Percentiles rank a stretch among this genome's conserved stretches.
phyloP scores from a whole-genome alignment of 2,888 invertebrate species.

The Peribatodes rhomboidaria region DNA sequence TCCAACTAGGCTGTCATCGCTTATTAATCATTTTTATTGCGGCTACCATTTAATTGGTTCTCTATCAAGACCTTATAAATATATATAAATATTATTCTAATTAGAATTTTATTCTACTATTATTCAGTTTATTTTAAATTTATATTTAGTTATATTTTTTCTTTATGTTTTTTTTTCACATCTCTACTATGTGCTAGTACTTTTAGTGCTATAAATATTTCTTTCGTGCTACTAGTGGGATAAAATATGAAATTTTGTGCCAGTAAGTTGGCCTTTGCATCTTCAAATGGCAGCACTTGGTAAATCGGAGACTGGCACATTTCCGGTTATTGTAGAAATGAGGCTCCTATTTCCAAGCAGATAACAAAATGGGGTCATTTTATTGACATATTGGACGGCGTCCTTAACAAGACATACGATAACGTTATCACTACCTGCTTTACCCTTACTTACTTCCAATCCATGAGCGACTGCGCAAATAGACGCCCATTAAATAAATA shows the following conservation, averaged over 20 bases:
- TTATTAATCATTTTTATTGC: too few species aligned
- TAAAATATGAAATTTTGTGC: neutral
- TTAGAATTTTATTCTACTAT: too few species aligned
- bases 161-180: too few species aligned
- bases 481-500: too few species aligned
- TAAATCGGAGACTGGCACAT: constrained; percentile 41
- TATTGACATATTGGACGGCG: constrained; percentile 45
- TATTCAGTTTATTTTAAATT: too few species aligned
- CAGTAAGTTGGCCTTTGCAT: constrained; percentile 15
- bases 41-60: too few species aligned
- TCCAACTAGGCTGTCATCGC: too few species aligned
- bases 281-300: constrained; percentile 33
- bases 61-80: too few species aligned
- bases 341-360: constrained; percentile 35
- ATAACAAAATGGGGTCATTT: constrained; percentile 47
- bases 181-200: too few species aligned
- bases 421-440: constrained; percentile 37
- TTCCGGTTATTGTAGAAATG: constrained; percentile 46
- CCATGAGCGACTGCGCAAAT: constrained; percentile 2
- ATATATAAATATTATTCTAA: too few species aligned
- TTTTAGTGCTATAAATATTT: too few species aligned
- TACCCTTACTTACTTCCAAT: constrained; percentile 24
- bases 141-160: too few species aligned
- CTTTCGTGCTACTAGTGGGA: neutral
- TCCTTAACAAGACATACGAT: constrained; percentile 48